phyloP scores from a whole-genome alignment of 2,113 vertebrate genomes.

The Burhinus oedicnemus region DNA sequence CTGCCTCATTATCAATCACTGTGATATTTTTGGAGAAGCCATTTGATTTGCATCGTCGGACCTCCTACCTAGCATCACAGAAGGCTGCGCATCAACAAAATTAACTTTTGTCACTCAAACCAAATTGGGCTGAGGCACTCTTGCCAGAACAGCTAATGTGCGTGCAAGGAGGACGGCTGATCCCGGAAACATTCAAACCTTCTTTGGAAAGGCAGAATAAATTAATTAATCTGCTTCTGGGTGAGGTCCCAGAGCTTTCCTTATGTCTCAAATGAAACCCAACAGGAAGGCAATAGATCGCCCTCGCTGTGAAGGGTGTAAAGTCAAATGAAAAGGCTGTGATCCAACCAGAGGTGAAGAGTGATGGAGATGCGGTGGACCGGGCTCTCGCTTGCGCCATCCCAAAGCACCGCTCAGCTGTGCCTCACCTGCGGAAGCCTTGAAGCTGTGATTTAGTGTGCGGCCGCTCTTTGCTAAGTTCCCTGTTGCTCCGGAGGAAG shows the following conservation, averaged over 20 bases:
- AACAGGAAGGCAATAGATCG: neutral
- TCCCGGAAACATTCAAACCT: neutral
- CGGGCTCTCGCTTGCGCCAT: fast-evolving
- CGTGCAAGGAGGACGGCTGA: neutral
- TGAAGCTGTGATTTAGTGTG: neutral
- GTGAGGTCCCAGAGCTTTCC: neutral
- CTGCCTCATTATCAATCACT: slow-evolving; percentile 60
- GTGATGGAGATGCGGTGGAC: neutral
- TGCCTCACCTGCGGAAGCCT: slow-evolving; percentile 17
- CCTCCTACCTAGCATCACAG: slow-evolving; percentile 63
- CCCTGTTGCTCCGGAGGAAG: slow-evolving; percentile 34
- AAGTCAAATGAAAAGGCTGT: neutral
- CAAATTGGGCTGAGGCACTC: slow-evolving; percentile 27
- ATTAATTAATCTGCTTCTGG: neutral
- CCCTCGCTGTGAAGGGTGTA: neutral
- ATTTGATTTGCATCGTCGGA: slow-evolving; percentile 51
- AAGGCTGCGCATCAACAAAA: slow-evolving; percentile 59
- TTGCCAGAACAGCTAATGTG: slow-evolving; percentile 25
- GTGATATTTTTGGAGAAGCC: slow-evolving; percentile 47
- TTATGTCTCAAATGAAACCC: neutral
- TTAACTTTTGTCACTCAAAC: slow-evolving; percentile 65
- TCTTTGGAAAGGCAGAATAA: neutral
- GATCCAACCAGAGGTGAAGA: neutral
- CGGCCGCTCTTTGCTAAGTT: neutral
- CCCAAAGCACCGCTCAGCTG: neutral